These are phyloP conservation scores for Boloria euphrosyne DNA, from an alignment of 2,888 invertebrate genomes.

Conservation along the genomic window DNA sequence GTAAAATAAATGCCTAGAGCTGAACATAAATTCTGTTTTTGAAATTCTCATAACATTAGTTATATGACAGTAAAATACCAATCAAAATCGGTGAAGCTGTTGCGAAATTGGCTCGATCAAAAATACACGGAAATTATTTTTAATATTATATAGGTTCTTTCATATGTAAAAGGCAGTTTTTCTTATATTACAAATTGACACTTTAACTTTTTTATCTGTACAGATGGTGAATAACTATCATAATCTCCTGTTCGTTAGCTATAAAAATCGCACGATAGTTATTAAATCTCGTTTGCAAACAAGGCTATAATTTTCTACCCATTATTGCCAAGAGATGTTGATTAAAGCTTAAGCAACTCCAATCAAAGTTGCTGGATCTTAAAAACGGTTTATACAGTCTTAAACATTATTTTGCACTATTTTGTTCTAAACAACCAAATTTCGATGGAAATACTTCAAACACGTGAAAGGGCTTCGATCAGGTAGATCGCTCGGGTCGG, in stretches of 20 bases:
- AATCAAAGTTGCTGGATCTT: not conserved
- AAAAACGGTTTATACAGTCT: not conserved
- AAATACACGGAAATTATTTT: too few species aligned
- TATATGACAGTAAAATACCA: too few species aligned
- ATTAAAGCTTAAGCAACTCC: not conserved
- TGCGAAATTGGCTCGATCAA: too few species aligned
- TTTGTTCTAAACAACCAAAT: conserved; percentile 2
- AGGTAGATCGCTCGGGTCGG: conserved; percentile 28
- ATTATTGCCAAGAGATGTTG: not conserved
- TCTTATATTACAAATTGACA: too few species aligned
- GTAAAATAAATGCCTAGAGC: too few species aligned
- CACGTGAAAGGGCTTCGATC: conserved; percentile 16
- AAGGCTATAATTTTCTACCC: conserved; percentile 15
- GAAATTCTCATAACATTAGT: too few species aligned
- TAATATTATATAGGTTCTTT: too few species aligned
- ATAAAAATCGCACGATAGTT: conserved; percentile 9
- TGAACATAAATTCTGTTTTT: too few species aligned
- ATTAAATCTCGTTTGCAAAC: not conserved
- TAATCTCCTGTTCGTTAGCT: conserved; percentile 15
- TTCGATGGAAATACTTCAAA: not conserved
- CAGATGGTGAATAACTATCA: conserved; percentile 22
- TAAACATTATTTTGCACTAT: conserved; percentile 6
- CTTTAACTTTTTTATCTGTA: too few species aligned
- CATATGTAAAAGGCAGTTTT: too few species aligned
- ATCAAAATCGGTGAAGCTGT: too few species aligned